Base-by-base conservation (phyloP, 2,113 vertebrate species). In the Lophochroa leadbeateri region DNA sequence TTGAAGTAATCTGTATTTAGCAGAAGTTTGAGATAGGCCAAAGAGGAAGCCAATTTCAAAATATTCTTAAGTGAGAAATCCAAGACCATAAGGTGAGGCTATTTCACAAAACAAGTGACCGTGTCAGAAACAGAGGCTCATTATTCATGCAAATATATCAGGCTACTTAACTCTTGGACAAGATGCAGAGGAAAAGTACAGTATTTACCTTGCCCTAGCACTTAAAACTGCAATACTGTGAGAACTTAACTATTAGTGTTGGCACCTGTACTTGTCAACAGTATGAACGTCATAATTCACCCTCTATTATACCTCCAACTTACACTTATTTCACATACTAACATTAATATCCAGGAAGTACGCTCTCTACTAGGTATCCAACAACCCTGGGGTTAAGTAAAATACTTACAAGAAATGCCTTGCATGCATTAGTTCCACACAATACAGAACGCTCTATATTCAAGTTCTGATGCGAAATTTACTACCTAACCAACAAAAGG, bases 1-100 rank as follows among this genome's bases (percentile, higher is more conserved):
- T 65, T 15, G 33, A 90, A 90, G 35, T 39, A 86, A 24, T 47
- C 12, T 33, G 13, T n/a, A 31, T 78, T 78, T 89, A 89, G 69
- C 19, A 89, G 25, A 57, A 78, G 8, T 58, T 28, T 70, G n/a
- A 91, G 31, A 49, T 1, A 89, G 53, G n/a, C 20, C 37, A 70
- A 84, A 84, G 60, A 68, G 50, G 25, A 52, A 95, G 76, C 9
- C 58, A 75, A 43, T 78, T 94, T 58, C 37, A 75, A 92, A 90
- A 50, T 43, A 84, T 12, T 75, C 80, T 2, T 29, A 60, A 39
- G 39, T 28, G 10, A 76, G 53, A 88, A 80, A 92, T 25, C 23
- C 0, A 0, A 88, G 37, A 65, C 37, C n/a, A 80, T 70, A 39
- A 39, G 23, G 11, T 64, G 23, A 82, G 29, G 43, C 33, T 79